These are phyloP conservation scores for Arctopsyche grandis DNA, from an alignment of 1,140 invertebrate genomes.

Conservation along the genomic window DNA sequence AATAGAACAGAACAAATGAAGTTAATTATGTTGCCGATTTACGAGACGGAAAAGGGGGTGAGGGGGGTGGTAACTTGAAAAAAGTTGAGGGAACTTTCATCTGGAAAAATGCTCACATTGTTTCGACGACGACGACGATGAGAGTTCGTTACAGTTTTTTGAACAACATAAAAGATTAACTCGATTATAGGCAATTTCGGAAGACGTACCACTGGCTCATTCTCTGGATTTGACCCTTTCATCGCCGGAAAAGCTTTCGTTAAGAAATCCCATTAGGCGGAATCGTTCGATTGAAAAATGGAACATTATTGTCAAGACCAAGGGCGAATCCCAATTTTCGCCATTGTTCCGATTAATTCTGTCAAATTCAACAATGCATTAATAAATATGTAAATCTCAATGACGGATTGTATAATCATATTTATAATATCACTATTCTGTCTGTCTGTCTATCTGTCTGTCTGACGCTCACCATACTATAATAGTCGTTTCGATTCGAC, in stretches of 20 bases:
- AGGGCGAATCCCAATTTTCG: too few relatives aligned
- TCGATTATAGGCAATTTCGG: conserved; percentile 14
- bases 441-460: too few relatives aligned
- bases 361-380: too few relatives aligned
- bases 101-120: conserved; percentile 3
- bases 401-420: too few relatives aligned
- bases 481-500: too few relatives aligned
- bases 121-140: conserved; percentile 6
- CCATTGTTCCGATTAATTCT: too few relatives aligned
- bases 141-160: conserved; percentile 8
- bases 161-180: conserved; percentile 14
- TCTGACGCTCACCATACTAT: too few relatives aligned
- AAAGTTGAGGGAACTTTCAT: conserved; percentile 16
- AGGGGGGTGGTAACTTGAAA: background rate
- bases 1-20: conserved; percentile 29
- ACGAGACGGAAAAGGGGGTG: background rate
- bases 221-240: background rate
- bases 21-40: conserved; percentile 16
- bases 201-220: background rate
- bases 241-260: background rate
- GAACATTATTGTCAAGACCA: background rate
- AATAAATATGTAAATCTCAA: too few relatives aligned
- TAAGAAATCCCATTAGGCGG: conserved; percentile 11
- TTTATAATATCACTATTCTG: too few relatives aligned
- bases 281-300: background rate